These are phyloP conservation scores for Lasioglossum leucozonium DNA, from an alignment of 2,888 invertebrate genomes.

Conservation along the genomic window DNA sequence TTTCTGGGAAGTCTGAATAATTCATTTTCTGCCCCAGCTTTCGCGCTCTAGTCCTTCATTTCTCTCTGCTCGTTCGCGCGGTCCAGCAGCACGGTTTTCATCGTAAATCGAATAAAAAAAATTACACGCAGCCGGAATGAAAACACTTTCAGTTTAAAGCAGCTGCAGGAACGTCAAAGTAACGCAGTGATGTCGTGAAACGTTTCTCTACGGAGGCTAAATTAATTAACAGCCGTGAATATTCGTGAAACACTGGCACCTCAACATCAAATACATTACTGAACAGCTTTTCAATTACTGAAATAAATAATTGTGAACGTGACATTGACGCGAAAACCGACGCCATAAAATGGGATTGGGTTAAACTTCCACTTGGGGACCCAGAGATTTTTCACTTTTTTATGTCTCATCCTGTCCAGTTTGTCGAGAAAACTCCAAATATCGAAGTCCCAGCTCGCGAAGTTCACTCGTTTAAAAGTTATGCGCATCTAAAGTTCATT, in stretches of 20 bases:
- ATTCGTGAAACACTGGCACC: neutral
- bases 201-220: neutral
- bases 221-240: conserved; percentile 12
- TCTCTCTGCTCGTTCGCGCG: neutral
- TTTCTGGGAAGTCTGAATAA: conserved; percentile 11
- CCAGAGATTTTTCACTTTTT: no score
- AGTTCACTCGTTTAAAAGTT: no score
- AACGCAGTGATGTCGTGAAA: neutral
- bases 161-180: conserved; percentile 19
- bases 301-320: neutral
- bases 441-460: no score
- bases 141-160: conserved; percentile 24
- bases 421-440: no score
- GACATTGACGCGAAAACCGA: no score
- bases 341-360: no score
- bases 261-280: neutral
- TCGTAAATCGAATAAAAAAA: conserved; percentile 1
- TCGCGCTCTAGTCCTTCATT: neutral
- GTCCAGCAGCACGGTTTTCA: neutral
- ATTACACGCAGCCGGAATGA: neutral
- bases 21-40: conserved; percentile 3
- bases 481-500: no score
- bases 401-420: no score
- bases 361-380: no score
- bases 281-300: neutral